A percentile compares a stretch with the other conserved stretches of the same genome.
phyloP scores from a whole-genome alignment of 2,113 vertebrate genomes.

The Hippocampus mohnikei region DNA sequence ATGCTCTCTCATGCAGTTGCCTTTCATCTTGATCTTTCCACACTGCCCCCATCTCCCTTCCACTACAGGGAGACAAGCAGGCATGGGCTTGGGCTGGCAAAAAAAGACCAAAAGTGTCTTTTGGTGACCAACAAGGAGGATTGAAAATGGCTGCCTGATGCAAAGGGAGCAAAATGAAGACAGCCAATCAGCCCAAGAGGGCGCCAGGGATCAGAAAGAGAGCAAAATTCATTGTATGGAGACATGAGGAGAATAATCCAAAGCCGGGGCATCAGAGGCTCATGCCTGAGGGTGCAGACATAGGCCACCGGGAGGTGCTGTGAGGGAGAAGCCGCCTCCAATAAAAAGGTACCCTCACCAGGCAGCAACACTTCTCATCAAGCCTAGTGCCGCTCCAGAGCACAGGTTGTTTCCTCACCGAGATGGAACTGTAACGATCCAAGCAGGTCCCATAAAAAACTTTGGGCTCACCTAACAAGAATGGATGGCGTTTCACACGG shows the following conservation, averaged over 20 bases:
- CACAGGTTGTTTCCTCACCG: slow-evolving; percentile 61
- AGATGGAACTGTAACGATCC: slow-evolving; percentile 54
- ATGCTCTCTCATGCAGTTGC: slow-evolving; percentile 67
- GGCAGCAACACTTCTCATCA: slow-evolving; percentile 51
- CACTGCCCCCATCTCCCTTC: slow-evolving; percentile 64
- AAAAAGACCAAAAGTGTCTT: slow-evolving; percentile 48
- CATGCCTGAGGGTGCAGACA: slow-evolving; percentile 38
- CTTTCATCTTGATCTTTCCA: slow-evolving; percentile 77
- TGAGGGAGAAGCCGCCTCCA: slow-evolving; percentile 51
- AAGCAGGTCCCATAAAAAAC: slow-evolving; percentile 51
- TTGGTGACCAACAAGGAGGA: slow-evolving; percentile 67
- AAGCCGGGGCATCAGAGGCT: slow-evolving; percentile 23
- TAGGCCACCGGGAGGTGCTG: slow-evolving; percentile 70
- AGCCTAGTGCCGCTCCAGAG: slow-evolving; percentile 48
- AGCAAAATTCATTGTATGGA: slow-evolving; percentile 11
- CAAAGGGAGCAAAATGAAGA: slow-evolving; percentile 68
- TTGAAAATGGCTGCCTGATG: slow-evolving; percentile 67
- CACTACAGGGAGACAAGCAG: slow-evolving; percentile 59
- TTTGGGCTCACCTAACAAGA: slow-evolving; percentile 53
- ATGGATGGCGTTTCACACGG: slow-evolving; percentile 51
- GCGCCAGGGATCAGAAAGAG: neutral
- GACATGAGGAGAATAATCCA: slow-evolving; percentile 46
- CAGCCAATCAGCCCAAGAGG: slow-evolving; percentile 61
- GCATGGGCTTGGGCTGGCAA: slow-evolving; percentile 15
- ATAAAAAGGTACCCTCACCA: slow-evolving; percentile 42